Percentiles rank a stretch among this genome's conserved stretches.
These are phyloP conservation scores for Monopterus albus DNA, from an alignment of 2,113 vertebrate species.

Conservation along the genomic window DNA sequence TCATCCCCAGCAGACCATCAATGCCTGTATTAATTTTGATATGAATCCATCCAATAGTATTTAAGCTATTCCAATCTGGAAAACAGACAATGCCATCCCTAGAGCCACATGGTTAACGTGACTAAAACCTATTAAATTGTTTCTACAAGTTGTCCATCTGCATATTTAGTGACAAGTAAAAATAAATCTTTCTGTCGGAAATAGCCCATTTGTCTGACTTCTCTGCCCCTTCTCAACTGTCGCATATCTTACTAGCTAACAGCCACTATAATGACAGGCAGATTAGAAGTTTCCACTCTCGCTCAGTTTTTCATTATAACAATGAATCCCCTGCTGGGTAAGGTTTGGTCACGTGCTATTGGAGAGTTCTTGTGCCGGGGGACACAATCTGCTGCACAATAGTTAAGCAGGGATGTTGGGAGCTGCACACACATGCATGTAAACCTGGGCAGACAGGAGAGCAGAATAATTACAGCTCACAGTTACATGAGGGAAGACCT, in stretches of 20 bases:
- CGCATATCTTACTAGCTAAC: not conserved
- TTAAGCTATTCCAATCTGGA: too few relatives aligned
- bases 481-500: slow-evolving; percentile 66
- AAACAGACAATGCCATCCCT: too few relatives aligned
- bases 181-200: not conserved
- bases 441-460: slow-evolving; percentile 48
- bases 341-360: slow-evolving; percentile 47
- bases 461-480: slow-evolving; percentile 68
- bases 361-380: slow-evolving; percentile 41
- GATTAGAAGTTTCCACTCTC: not conserved
- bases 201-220: too few relatives aligned
- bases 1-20: too few relatives aligned
- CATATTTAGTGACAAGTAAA: too few relatives aligned
- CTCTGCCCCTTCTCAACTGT: not conserved
- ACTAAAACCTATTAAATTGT: too few relatives aligned
- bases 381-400: slow-evolving; percentile 38
- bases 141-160: too few relatives aligned
- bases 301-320: not conserved
- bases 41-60: too few relatives aligned
- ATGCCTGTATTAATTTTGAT: too few relatives aligned
- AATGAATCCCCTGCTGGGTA: slow-evolving; percentile 9
- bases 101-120: too few relatives aligned
- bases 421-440: slow-evolving; percentile 39
- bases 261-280: not conserved
- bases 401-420: slow-evolving; percentile 35